Evolutionary conservation across 2,888 invertebrate species (phyloP).

Genomic region (Sympetrum striolatum): DNA sequence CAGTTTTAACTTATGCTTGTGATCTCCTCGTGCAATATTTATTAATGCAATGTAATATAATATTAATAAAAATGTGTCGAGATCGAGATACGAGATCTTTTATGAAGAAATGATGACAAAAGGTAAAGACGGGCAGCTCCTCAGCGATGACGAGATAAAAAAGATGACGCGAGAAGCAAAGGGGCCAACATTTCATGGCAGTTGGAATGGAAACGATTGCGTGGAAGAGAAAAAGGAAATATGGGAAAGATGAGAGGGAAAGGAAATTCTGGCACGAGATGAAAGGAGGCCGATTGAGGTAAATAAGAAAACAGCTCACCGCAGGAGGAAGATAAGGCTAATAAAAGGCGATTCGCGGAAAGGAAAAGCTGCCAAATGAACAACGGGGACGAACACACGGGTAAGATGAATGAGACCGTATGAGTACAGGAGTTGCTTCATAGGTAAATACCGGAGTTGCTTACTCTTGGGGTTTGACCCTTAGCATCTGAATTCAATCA

Average conservation of each 20-base stretch:
- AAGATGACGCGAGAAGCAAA: neutral
- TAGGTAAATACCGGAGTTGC: no score
- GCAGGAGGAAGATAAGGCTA: neutral
- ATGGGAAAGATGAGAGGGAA: neutral
- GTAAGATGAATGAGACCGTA: no score
- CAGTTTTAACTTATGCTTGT: no score
- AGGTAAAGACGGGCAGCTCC: neutral
- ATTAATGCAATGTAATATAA: no score
- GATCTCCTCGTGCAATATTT: no score
- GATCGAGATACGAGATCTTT: neutral
- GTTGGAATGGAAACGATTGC: neutral
- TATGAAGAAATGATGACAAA: neutral
- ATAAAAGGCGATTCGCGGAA: neutral
- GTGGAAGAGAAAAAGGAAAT: neutral
- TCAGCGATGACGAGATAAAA: neutral
- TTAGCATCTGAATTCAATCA: no score
- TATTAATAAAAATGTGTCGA: no score
- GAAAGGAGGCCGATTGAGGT: neutral
- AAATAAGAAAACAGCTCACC: neutral
- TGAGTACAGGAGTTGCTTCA: no score
- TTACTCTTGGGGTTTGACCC: no score
- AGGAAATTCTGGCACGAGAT: neutral
- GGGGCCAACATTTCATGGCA: neutral
- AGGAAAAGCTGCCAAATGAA: neutral
- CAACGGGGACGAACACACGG: neutral